These are phyloP conservation scores for Microcebus tavaratra DNA, from an alignment of 2,113 vertebrate species.

Conservation along the genomic window DNA sequence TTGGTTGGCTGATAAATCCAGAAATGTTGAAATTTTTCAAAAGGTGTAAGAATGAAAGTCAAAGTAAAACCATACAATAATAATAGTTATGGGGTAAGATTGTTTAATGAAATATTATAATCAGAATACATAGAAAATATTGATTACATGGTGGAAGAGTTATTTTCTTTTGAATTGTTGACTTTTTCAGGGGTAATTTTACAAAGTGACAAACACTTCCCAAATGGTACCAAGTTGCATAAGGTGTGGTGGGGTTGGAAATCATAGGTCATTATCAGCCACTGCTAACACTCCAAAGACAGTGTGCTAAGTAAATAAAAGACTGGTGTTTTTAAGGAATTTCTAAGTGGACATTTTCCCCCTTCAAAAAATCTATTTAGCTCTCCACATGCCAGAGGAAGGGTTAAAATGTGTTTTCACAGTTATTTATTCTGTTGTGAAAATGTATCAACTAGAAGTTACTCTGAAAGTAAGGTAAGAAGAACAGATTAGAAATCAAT, in stretches of 20 bases:
- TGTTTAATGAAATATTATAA: not conserved
- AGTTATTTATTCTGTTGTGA: not conserved
- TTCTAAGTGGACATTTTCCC: not conserved
- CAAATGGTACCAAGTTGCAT: not conserved
- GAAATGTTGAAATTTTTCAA: slow-evolving; percentile 40
- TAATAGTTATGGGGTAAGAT: not conserved
- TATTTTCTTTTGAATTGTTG: not conserved
- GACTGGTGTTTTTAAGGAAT: not conserved
- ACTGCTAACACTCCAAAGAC: not conserved
- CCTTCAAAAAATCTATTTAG: not conserved
- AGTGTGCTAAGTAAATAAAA: not conserved
- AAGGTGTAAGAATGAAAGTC: not conserved
- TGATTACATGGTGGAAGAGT: not conserved
- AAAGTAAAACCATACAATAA: not conserved
- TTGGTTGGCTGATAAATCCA: not conserved
- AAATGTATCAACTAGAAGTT: not conserved
- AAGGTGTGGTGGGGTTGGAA: not conserved
- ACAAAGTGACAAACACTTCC: not conserved
- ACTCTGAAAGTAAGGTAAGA: not conserved
- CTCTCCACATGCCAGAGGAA: not conserved
- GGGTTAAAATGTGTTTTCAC: not conserved
- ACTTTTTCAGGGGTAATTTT: not conserved
- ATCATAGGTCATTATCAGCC: not conserved
- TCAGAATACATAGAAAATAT: not conserved
- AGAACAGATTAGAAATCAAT: slow-evolving; percentile 21